Evolutionary conservation across 2,113 vertebrate genomes (phyloP).

Genomic region (Eurypyga helias): DNA sequence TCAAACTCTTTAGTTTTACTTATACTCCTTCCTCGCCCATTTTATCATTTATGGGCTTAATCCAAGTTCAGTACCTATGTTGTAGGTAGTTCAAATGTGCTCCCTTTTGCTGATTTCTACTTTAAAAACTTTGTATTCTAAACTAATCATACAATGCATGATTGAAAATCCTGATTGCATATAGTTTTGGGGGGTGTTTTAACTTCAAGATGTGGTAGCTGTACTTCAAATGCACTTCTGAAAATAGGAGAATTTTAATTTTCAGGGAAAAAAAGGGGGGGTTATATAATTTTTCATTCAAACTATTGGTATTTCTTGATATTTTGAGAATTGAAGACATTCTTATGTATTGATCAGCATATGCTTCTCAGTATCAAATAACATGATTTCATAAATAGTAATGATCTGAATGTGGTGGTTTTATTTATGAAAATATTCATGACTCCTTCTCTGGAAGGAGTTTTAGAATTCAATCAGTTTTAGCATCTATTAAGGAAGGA

Average conservation of each 20-base stretch:
- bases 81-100: not conserved
- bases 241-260: not conserved
- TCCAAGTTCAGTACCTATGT: not conserved
- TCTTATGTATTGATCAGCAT: constrained; percentile 38
- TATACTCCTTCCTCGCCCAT: not conserved
- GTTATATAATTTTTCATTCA: not conserved
- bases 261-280: not conserved
- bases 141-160: not conserved
- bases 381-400: constrained; percentile 38
- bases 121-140: not conserved
- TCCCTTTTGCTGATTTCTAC: not conserved
- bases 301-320: not conserved
- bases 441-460: not conserved
- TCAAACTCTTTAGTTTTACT: not conserved
- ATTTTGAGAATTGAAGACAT: not conserved
- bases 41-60: not conserved
- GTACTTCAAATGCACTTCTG: not conserved
- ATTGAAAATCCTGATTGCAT: not conserved
- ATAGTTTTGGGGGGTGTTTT: not conserved
- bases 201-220: not conserved
- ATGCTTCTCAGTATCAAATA: constrained; percentile 13
- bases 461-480: constrained; percentile 32
- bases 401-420: not conserved
- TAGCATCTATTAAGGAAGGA: not conserved
- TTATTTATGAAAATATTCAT: constrained; percentile 59